Base-by-base conservation (phyloP, 2,113 vertebrate species). In the Lonchura striata region DNA sequence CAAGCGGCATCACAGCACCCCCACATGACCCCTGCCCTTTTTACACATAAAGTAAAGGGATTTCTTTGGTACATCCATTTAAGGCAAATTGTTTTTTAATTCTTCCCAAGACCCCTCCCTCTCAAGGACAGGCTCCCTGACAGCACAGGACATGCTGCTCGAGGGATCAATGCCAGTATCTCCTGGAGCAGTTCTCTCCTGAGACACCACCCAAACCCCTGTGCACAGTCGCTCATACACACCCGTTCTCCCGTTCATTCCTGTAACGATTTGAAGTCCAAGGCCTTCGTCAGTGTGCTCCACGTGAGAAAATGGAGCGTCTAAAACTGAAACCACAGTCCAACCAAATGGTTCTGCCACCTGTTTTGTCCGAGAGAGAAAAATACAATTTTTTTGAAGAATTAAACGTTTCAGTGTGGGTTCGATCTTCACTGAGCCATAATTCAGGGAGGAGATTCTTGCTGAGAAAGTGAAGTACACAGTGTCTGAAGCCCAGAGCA, bases 271-370 rank as follows among this genome's bases (percentile, higher is more conserved):
- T 1, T 3, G 3, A 39, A 64, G 13, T 2, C 39, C 39, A 57
- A 8, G 0, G 1, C 27, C 66, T 49, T 31, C 20, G 31, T 9
- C 24, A 27, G 14, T 5, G 63, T 10, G 10, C 10, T 91, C 44
- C 13, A 15, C 0, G 1, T 6, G 13, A 47, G 24, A 57, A 71
- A 70, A 42, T 0, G 4, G 18, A 39, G 39, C 11, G 7, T 0
- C 3, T 52, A 15, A 16, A 21, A 9, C 33, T 2, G 17, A 41
- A 44, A 65, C 35, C 35, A 6, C 15, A 17, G 6, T 3, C 37
- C 33, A 2, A 14, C 18, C 12, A 11, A 30, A 27, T 4, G 0
- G 2, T 17, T 44, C 50, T 12, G 25, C 14, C 60, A 13, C 30
- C 31, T 13, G 57, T 42, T 80, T 9, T 9, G 31, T 11, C 46